A percentile compares a stretch with the other conserved stretches of the same genome.
phyloP scores from a whole-genome alignment of 2,888 invertebrate species.

The Pristionchus japonicus region DNA sequence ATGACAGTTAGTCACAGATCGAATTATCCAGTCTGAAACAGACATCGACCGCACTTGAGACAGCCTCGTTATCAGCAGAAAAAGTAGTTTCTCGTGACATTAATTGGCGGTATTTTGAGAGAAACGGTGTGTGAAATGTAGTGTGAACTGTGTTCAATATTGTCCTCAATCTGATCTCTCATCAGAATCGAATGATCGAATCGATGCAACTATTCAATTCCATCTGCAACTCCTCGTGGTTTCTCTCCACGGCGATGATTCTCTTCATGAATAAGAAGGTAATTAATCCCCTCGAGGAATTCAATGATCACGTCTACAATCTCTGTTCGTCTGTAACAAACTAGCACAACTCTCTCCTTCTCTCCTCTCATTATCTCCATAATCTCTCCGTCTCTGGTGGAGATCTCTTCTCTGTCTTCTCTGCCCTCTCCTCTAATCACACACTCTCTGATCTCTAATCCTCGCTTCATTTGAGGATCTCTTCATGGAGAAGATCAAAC shows the following conservation, averaged over 20 bases:
- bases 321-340: background rate
- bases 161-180: background rate
- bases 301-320: no score
- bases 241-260: constrained; percentile 73
- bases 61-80: background rate
- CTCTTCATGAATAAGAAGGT: constrained; percentile 71
- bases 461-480: constrained; percentile 61
- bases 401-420: background rate
- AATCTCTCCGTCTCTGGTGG: background rate
- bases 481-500: constrained; percentile 73
- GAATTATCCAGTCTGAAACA: background rate
- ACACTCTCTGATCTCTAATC: background rate
- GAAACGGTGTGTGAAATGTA: background rate
- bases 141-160: background rate
- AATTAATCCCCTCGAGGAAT: background rate
- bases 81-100: background rate
- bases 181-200: constrained; percentile 74
- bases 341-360: background rate
- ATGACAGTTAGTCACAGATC: background rate
- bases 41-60: background rate
- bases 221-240: constrained; percentile 75
- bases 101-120: background rate
- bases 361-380: background rate
- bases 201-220: constrained; percentile 75
- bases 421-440: background rate